phyloP scores from a whole-genome alignment of 2,113 vertebrate genomes.

The Hypomesus transpacificus region DNA sequence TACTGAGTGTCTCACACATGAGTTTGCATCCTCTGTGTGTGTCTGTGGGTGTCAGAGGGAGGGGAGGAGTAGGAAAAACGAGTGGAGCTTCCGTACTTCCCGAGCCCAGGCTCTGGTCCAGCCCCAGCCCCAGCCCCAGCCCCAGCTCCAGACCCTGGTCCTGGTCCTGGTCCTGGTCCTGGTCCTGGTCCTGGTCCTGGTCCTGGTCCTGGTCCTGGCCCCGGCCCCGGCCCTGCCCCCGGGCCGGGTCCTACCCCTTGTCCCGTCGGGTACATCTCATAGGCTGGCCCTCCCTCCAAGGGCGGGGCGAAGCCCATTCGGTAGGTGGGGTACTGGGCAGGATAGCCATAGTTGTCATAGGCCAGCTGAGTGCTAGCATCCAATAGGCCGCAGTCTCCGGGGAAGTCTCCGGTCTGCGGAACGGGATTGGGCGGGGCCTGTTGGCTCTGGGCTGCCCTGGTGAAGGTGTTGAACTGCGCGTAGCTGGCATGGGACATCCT shows the following conservation, averaged over 20 bases:
- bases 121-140: conserved; percentile 13
- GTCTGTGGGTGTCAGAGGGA: conserved; percentile 88
- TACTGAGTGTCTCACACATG: conserved; percentile 76
- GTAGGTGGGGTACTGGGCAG: conserved; percentile 77
- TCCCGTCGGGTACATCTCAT: conserved; percentile 76
- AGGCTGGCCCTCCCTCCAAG: conserved; percentile 71
- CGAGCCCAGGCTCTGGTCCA: conserved; percentile 61
- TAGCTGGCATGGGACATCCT: conserved; percentile 90
- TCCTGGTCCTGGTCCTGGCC: conserved; percentile 52
- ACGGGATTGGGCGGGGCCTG: conserved; percentile 59
- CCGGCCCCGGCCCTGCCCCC: conserved; percentile 38
- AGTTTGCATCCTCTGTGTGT: conserved; percentile 98
- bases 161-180: conserved; percentile 42
- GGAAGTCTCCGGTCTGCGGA: conserved; percentile 66
- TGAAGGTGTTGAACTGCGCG: conserved; percentile 87
- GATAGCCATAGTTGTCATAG: conserved; percentile 85
- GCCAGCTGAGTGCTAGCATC: conserved; percentile 80
- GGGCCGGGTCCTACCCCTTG: conserved; percentile 51
- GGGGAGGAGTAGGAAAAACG: conserved; percentile 91
- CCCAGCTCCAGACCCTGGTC: too few relatives aligned
- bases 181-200: conserved; percentile 45
- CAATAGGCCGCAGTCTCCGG: conserved; percentile 69
- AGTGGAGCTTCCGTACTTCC: conserved; percentile 80
- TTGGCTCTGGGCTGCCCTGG: conserved; percentile 60
- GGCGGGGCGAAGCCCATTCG: conserved; percentile 82